Evolutionary conservation across 2,797 vertebrate genomes (phyloP).

Genomic region (Cirrhinus mrigala): DNA sequence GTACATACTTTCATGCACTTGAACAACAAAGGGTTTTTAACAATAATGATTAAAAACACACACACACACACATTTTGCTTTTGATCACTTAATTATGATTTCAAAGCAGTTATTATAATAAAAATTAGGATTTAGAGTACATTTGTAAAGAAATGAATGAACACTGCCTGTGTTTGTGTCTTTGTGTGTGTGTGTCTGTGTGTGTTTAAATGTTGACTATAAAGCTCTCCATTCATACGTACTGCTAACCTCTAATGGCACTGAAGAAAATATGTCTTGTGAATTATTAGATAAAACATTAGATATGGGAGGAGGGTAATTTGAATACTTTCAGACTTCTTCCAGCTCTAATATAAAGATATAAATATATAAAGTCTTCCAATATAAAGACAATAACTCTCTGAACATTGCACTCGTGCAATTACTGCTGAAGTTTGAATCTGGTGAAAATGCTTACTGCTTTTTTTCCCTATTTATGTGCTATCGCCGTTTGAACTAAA

Average conservation of each 20-base stretch:
- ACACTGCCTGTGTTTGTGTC: neutral
- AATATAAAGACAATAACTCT: constrained; percentile 66
- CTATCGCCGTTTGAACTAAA: constrained; percentile 74
- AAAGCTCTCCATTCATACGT: constrained; percentile 2
- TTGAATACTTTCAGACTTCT: constrained; percentile 51
- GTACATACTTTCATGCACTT: constrained; percentile 23
- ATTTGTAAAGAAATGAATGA: neutral
- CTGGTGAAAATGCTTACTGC: constrained; percentile 71
- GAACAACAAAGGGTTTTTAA: constrained; percentile 24
- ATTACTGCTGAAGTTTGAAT: constrained; percentile 75
- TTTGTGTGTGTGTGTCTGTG: constrained; percentile 7
- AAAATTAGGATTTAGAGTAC: neutral
- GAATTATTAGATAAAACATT: constrained; percentile 49
- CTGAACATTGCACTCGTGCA: constrained; percentile 67
- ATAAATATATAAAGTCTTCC: constrained; percentile 39
- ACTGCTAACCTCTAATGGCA: constrained; percentile 13
- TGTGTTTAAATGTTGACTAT: constrained; percentile 17
- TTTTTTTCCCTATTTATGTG: constrained; percentile 76
- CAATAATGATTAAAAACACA: constrained; percentile 2
- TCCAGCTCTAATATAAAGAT: constrained; percentile 37
- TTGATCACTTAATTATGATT: constrained; percentile 18
- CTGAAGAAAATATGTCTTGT: constrained; percentile 41
- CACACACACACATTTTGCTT: constrained; percentile 28
- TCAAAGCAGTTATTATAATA: constrained; percentile 27
- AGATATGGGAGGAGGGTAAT: constrained; percentile 42